phyloP scores from a whole-genome alignment of 2,797 vertebrate species.

The Dallia pectoralis region DNA sequence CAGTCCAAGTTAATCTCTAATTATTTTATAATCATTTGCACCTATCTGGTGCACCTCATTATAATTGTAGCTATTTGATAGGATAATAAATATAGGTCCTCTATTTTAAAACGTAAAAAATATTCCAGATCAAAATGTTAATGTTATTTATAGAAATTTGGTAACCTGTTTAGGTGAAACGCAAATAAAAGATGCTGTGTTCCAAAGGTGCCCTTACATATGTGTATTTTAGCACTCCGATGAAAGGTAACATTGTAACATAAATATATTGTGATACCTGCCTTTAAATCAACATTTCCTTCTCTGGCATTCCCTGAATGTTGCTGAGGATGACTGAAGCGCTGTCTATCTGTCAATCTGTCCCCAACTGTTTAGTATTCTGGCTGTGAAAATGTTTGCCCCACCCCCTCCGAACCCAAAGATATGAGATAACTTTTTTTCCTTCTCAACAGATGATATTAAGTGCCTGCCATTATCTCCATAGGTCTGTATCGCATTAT shows the following conservation, averaged over 20 bases:
- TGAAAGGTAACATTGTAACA: neutral
- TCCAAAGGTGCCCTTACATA: neutral
- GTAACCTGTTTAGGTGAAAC: no score
- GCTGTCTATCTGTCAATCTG: constrained; percentile 39
- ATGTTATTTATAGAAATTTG: no score
- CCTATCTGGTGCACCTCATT: no score
- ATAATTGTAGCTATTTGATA: no score
- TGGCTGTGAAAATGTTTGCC: constrained; percentile 89
- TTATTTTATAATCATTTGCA: no score
- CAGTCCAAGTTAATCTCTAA: no score
- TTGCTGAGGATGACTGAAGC: constrained; percentile 37
- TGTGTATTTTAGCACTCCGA: neutral
- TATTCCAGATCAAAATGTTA: no score
- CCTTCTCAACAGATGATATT: constrained; percentile 88
- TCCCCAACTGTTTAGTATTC: constrained; percentile 88
- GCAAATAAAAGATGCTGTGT: no score
- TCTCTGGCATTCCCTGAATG: constrained; percentile 22
- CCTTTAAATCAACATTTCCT: constrained; percentile 25
- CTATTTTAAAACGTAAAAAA: no score
- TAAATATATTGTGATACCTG: constrained; percentile 10
- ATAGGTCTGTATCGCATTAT: constrained; percentile 99
- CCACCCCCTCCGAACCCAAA: constrained; percentile 77
- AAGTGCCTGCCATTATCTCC: constrained; percentile 99
- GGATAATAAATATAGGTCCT: no score
- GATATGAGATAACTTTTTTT: constrained; percentile 99